Percentiles rank a stretch among this genome's conserved stretches.
These are phyloP conservation scores for Hozukius guyotensis DNA, from an alignment of 2,797 vertebrate species.

Conservation along the genomic window DNA sequence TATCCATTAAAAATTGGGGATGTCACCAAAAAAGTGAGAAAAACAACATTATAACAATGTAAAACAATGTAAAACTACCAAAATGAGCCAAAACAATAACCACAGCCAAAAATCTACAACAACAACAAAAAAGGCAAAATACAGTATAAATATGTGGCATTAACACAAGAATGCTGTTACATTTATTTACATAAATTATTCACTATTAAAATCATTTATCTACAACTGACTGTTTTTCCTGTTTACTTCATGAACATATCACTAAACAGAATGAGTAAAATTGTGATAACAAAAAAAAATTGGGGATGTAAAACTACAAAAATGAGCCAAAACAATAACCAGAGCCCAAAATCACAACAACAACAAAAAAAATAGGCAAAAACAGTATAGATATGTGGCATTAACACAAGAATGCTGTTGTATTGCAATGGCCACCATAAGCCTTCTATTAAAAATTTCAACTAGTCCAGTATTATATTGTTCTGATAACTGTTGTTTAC, in stretches of 20 bases:
- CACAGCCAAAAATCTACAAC: neutral
- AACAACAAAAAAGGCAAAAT: neutral
- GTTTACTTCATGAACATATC: neutral
- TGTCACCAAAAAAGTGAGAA: neutral
- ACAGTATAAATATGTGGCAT: neutral
- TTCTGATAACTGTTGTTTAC: neutral
- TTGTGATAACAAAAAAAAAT: neutral
- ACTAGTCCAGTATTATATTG: neutral
- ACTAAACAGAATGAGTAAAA: neutral
- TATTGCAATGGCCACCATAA: neutral
- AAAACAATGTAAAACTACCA: neutral
- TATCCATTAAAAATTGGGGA: neutral
- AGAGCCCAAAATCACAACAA: neutral
- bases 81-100: neutral
- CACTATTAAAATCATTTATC: neutral
- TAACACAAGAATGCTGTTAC: neutral
- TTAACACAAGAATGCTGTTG: neutral
- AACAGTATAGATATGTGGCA: neutral
- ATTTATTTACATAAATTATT: neutral
- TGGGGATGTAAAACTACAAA: neutral
- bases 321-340: neutral
- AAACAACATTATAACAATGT: neutral
- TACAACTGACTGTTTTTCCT: neutral
- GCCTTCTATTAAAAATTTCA: neutral
- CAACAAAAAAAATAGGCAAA: neutral